These are phyloP conservation scores for Calliphora vicina DNA, from an alignment of 1,140 invertebrate species.

Conservation along the genomic window DNA sequence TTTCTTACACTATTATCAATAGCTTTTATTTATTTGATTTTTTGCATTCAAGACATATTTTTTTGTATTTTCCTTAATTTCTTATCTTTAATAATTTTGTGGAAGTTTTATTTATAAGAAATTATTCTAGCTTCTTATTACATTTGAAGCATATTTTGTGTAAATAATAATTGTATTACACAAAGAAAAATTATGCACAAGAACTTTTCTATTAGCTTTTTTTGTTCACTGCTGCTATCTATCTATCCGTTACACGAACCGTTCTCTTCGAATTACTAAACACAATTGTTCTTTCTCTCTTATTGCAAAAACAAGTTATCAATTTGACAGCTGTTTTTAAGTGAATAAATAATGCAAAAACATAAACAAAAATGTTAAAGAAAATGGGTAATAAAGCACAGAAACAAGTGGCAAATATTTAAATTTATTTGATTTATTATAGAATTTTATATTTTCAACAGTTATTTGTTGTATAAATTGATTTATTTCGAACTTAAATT, in stretches of 20 bases:
- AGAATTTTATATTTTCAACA: background rate
- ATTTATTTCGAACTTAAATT: background rate
- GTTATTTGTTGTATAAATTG: background rate
- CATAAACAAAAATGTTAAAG: too few species aligned
- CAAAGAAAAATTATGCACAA: background rate
- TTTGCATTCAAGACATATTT: slow-evolving; percentile 8
- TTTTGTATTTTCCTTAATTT: background rate
- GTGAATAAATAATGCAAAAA: too few species aligned
- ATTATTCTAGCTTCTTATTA: background rate
- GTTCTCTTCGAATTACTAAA: slow-evolving; percentile 19
- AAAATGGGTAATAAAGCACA: background rate
- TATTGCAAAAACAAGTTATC: background rate
- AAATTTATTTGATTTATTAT: background rate
- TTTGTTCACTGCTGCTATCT: background rate
- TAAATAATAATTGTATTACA: background rate
- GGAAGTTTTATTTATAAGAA: background rate
- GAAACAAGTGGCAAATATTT: background rate
- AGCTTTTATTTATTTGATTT: background rate
- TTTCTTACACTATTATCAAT: background rate
- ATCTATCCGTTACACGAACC: slow-evolving; percentile 16
- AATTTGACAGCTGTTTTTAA: background rate
- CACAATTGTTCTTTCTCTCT: background rate
- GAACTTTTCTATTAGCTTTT: background rate
- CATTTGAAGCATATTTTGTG: background rate
- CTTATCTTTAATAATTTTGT: background rate